Percentiles rank a stretch among this genome's conserved stretches.
These are phyloP conservation scores for Drosophila melanica DNA, from an alignment of 1,140 invertebrate genomes.

Conservation along the genomic window DNA sequence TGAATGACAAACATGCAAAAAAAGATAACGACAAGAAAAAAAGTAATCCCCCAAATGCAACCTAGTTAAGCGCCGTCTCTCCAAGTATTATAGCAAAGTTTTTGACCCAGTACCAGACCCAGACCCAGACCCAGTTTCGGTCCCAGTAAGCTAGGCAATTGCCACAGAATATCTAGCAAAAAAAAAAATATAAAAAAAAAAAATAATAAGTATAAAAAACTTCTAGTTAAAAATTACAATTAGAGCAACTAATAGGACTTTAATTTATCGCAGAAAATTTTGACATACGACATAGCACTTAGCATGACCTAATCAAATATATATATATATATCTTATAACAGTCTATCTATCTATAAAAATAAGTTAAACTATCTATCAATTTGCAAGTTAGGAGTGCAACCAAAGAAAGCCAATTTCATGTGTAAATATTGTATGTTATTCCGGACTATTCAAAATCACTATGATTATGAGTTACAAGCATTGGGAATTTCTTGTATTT, in stretches of 20 bases:
- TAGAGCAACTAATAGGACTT: conserved; percentile 16
- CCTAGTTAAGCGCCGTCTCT: conserved; percentile 22
- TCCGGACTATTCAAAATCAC: conserved; percentile 6
- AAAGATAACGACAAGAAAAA: too few species aligned
- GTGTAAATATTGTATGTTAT: conserved; percentile 69
- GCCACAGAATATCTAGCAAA: conserved; percentile 59
- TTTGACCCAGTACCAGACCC: conserved; percentile 31
- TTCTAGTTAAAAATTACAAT: conserved; percentile 33
- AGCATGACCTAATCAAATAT: conserved; percentile 28
- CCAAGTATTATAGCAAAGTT: conserved; percentile 58
- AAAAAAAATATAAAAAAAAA: conserved; percentile 9
- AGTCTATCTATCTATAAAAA: conserved; percentile 19
- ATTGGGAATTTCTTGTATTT: conserved; percentile 43
- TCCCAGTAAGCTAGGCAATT: conserved; percentile 49
- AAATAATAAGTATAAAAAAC: conserved; percentile 45
- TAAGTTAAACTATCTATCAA: conserved; percentile 25
- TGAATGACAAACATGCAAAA: not conserved
- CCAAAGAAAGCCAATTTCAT: conserved; percentile 72
- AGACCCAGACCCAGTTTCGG: conserved; percentile 23
- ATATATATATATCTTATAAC: conserved; percentile 1
- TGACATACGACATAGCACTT: conserved; percentile 16
- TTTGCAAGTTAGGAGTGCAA: conserved; percentile 46
- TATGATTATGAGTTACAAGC: conserved; percentile 34
- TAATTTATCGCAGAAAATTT: conserved; percentile 25
- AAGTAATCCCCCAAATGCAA: too few species aligned